Percentiles rank a stretch among this genome's conserved stretches.
These are phyloP conservation scores for Parotia lawesii DNA, from an alignment of 2,113 vertebrate genomes.

Conservation along the genomic window DNA sequence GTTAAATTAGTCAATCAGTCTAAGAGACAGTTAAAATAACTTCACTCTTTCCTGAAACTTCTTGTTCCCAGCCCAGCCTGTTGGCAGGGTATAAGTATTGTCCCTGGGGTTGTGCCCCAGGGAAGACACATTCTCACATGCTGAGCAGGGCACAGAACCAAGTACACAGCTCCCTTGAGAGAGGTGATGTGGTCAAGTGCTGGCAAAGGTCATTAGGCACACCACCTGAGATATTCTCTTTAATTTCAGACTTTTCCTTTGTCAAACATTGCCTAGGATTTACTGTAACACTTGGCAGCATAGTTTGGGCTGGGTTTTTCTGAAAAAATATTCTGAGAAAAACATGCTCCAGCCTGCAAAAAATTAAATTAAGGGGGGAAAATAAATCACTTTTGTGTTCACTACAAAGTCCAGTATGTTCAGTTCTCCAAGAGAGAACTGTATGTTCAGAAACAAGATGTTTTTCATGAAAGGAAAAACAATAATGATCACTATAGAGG, in stretches of 20 bases:
- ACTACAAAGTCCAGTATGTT: not conserved
- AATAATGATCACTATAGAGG: not conserved
- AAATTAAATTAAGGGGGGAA: not conserved
- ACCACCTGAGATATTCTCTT: not conserved
- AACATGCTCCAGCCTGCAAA: not conserved
- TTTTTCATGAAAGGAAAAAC: not conserved
- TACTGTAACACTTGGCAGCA: not conserved
- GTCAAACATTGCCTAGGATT: not conserved
- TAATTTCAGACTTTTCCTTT: not conserved
- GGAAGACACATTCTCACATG: not conserved
- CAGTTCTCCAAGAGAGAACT: not conserved
- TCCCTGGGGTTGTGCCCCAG: accelerated
- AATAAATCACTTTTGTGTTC: not conserved
- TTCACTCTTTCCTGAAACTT: not conserved
- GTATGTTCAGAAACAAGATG: not conserved
- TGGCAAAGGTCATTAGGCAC: not conserved
- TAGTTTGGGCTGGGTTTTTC: not conserved
- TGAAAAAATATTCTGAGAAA: not conserved
- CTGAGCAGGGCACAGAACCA: not conserved
- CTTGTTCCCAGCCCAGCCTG: not conserved
- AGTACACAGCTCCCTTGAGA: accelerated
- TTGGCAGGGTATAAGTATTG: not conserved
- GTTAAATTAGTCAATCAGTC: not conserved
- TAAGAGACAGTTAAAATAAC: not conserved
- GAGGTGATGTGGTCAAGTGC: accelerated